A percentile compares a stretch with the other conserved stretches of the same genome.
phyloP scores from a whole-genome alignment of 2,888 invertebrate genomes.

The Catocala nupta region DNA sequence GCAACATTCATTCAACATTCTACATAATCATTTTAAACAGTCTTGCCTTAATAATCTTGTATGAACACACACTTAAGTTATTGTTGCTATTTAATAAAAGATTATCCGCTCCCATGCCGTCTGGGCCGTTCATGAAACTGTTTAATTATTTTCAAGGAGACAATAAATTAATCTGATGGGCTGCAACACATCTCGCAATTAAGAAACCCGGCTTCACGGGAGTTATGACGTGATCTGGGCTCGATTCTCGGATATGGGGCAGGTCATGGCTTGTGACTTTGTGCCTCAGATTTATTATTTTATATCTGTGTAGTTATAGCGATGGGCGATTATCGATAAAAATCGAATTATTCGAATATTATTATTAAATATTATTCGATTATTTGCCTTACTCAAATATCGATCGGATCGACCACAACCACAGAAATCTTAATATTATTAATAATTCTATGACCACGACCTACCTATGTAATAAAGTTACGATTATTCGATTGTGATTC shows the following conservation, averaged over 20 bases:
- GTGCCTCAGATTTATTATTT: background rate
- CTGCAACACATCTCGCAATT: conserved; percentile 38
- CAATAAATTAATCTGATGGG: conserved; percentile 53
- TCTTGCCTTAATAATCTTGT: background rate
- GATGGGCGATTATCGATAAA: no score
- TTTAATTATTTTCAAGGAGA: conserved; percentile 59
- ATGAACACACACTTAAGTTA: conserved; percentile 9
- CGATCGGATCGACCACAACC: no score
- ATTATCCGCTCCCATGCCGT: conserved; percentile 21
- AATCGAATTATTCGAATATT: no score
- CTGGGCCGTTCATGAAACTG: conserved; percentile 45
- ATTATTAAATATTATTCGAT: no score
- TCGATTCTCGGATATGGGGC: conserved; percentile 23
- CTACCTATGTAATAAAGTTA: no score
- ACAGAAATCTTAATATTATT: no score
- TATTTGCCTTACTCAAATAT: no score
- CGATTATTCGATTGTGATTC: no score
- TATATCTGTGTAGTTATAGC: background rate
- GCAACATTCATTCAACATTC: no score
- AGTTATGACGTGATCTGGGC: conserved; percentile 14
- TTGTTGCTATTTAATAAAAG: conserved; percentile 21
- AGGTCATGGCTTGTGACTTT: conserved; percentile 6
- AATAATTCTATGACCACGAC: no score
- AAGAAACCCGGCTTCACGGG: conserved; percentile 26
- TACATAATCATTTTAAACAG: background rate